These are phyloP conservation scores for Scrobipalpa costella DNA, from an alignment of 2,888 invertebrate species.

Conservation along the genomic window DNA sequence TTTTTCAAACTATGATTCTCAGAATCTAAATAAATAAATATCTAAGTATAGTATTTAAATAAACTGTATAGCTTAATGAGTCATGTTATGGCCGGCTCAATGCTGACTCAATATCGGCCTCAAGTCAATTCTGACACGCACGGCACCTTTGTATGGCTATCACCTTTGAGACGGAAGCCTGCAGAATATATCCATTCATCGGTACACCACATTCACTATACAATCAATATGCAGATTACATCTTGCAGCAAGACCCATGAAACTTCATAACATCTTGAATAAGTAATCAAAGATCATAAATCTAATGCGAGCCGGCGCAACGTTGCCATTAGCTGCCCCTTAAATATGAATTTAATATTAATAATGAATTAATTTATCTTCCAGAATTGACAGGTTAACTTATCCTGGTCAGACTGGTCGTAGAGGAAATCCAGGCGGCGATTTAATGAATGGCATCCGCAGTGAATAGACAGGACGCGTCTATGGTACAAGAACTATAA, in stretches of 20 bases:
- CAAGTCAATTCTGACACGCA: slow-evolving; percentile 32
- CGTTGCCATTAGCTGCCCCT: neutral
- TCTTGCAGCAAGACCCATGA: neutral
- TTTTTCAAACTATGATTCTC: neutral
- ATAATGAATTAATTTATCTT: slow-evolving; percentile 34
- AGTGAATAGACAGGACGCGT: slow-evolving; percentile 45
- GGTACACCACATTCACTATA: slow-evolving; percentile 46
- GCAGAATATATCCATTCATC: slow-evolving; percentile 40
- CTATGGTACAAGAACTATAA: slow-evolving; percentile 20
- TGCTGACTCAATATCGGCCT: slow-evolving; percentile 31
- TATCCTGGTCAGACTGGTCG: slow-evolving; percentile 62
- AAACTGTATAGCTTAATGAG: slow-evolving; percentile 15
- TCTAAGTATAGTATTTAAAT: slow-evolving; percentile 33
- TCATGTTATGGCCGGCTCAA: slow-evolving; percentile 16
- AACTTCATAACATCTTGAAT: slow-evolving; percentile 8
- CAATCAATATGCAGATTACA: slow-evolving; percentile 29
- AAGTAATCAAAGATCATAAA: slow-evolving; percentile 18
- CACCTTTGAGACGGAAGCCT: slow-evolving; percentile 39
- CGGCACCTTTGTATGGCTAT: slow-evolving; percentile 21
- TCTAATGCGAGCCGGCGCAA: slow-evolving; percentile 3
- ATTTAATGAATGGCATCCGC: slow-evolving; percentile 74
- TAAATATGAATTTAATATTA: slow-evolving; percentile 16
- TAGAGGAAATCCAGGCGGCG: slow-evolving; percentile 71
- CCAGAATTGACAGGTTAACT: slow-evolving; percentile 42
- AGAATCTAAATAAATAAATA: neutral